A percentile compares a stretch with the other conserved stretches of the same genome.
Evolutionary conservation across 2,888 invertebrate genomes (phyloP).

Genomic region (Alviniconcha strummeri): DNA sequence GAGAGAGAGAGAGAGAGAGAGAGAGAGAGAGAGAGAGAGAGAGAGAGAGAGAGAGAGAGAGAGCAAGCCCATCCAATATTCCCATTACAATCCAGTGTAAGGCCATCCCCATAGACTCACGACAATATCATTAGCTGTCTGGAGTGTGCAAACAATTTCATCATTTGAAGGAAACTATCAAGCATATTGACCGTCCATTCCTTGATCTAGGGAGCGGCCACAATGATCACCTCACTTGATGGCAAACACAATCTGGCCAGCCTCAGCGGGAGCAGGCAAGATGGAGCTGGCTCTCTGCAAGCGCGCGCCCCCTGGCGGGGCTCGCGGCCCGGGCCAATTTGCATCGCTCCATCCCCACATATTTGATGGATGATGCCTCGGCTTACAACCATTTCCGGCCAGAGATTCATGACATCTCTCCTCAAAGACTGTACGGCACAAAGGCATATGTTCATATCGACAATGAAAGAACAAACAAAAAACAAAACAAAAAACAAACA

Average conservation of each 20-base stretch:
- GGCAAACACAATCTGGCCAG: slow-evolving; percentile 21
- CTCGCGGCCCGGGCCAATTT: background rate
- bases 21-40: background rate
- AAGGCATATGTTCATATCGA: no score
- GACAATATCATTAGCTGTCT: slow-evolving; percentile 26
- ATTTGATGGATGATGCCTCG: slow-evolving; percentile 20
- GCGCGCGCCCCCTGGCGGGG: background rate
- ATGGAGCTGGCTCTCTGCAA: background rate
- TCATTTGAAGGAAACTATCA: slow-evolving; percentile 15
- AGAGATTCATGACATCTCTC: no score
- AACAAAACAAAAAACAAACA: no score
- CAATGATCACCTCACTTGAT: slow-evolving; percentile 12
- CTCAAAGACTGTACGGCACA: no score
- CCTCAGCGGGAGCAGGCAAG: background rate
- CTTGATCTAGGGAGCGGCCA: slow-evolving; percentile 18
- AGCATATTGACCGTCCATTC: slow-evolving; percentile 17
- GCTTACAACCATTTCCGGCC: slow-evolving; percentile 20
- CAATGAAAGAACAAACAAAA: no score
- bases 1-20: background rate
- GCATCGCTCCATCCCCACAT: slow-evolving; percentile 10
- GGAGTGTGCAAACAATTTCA: slow-evolving; percentile 24
- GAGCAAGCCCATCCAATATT: background rate
- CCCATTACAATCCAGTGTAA: background rate
- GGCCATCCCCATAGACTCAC: background rate
- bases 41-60: slow-evolving; percentile 10